Evolutionary conservation across 2,888 invertebrate species (phyloP), one percentile per base, ranked within the genome.

Genomic region (Drosophila phalerata): DNA sequence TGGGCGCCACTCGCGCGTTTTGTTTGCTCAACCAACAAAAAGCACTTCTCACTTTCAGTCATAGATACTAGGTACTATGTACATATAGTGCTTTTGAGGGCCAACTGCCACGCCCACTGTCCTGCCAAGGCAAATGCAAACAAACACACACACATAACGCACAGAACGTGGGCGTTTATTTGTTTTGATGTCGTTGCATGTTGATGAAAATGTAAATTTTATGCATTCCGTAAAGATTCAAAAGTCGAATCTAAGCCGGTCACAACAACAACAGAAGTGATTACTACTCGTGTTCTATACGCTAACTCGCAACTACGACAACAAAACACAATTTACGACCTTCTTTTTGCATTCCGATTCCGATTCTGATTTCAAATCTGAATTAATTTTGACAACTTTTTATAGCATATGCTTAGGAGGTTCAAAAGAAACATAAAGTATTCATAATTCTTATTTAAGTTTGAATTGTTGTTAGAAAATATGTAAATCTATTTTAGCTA

Each of bases 131-230:
- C 76, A 79, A 76, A 61, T 66, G 45, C 51, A 61, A 52, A 76
- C 57, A 65, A 25, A 43, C 34, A 45, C 37, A 49, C n/a, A 37
- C 53, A 22, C n/a, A 45, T 13, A 5, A 17, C 45, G 15, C 32
- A 32, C 19, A 38, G 8, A 37, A 51, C 49, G 65, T 69, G 68
- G 57, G 63, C 55, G 67, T 66, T 73, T 77, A 69, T 80, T 72
- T 80, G 84, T 69, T 67, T 63, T 58, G 61, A 58, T 76, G 65
- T 48, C 56, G 66, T 67, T 76, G 70, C 76, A 64, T 73, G 74
- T 70, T 75, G 84, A 85, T 88, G 78, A 85, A 88, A 89, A 89
- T 89, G 90, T 83, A 85, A 89, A 85, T 89, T 76, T 73, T 70
- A 79, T 80, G 80, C 88, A 89, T 88, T 84, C 58, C 40, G 43